Evolutionary conservation across 2,888 invertebrate species (phyloP), one percentile per base, ranked within the genome.

Genomic region (Leptinotarsa rubiginosa): DNA sequence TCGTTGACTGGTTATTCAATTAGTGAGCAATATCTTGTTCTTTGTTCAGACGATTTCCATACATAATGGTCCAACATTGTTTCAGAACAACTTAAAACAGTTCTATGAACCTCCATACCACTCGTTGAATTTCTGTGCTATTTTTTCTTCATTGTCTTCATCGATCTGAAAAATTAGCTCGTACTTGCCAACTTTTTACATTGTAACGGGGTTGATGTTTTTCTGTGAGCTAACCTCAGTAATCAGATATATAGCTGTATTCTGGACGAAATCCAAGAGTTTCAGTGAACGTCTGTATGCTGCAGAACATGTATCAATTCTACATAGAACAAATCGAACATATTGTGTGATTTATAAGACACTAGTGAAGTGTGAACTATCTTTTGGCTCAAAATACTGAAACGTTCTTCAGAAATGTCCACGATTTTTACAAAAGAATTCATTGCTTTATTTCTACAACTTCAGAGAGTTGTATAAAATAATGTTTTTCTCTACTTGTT

Each of bases 291-390:
- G 20, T 22, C 13, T 56, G 56, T 56, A 20, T 22, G 56, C 56
- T 12, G 22, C 13, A 56, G 20, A 20, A 20, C 22, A 56, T 56
- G 22, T 22, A 15, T 22, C 22, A 56, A 56, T 13, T 56, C 20
- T 1, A 56, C 20, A 50, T 50, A n/a, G n/a, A 50, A 56, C 56
- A 56, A 13, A 22, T 56, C 56, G 15, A 20, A 56, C 56, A 56
- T 56, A 18, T 56, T 18, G 20, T 56, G 56, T 56, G 15, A 22
- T 20, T 56, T 56, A 56, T 56, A 15, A 3, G 56, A 25, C 20
- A 20, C 54, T 56, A 22, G 22, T 56, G 15, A 56, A 25, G 56
- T 56, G 56, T 56, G 22, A 56, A 22, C 13, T 56, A 56, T 56
- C 20, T 56, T 56, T 22, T 13, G 22, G 56, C 56, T 22, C 20